phyloP scores from a whole-genome alignment of 2,888 invertebrate species.

The Sycophila texana region DNA sequence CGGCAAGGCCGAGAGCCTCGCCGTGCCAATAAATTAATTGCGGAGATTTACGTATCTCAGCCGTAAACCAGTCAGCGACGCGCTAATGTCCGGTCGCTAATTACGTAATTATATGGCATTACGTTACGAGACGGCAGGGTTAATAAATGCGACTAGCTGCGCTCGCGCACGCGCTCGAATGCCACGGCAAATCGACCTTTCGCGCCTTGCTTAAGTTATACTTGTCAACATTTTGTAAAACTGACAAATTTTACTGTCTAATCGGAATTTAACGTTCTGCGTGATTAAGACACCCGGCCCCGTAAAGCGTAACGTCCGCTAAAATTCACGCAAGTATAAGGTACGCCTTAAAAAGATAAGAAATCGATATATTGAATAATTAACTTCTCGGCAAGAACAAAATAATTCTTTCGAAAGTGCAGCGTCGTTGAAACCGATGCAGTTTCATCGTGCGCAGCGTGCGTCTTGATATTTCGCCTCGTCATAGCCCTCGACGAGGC shows the following conservation, averaged over 20 bases:
- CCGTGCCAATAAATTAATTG: conserved; percentile 72
- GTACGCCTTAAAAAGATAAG: not conserved
- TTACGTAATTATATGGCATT: conserved; percentile 74
- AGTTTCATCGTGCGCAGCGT: not conserved
- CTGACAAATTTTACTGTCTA: not conserved
- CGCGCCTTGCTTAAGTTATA: not conserved
- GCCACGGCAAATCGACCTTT: not conserved
- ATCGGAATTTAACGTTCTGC: not conserved
- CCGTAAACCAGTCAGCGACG: conserved; percentile 72
- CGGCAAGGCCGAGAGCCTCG: conserved; percentile 38
- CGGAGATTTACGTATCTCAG: conserved; percentile 73
- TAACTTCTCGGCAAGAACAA: conserved; percentile 36
- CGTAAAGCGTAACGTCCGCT: not conserved
- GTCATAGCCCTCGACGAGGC: conserved; percentile 17
- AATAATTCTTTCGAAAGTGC: not conserved
- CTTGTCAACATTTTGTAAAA: not conserved
- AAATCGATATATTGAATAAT: conserved; percentile 47
- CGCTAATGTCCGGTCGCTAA: conserved; percentile 71
- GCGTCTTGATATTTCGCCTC: conserved; percentile 18
- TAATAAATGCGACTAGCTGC: conserved; percentile 65
- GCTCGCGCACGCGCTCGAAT: not conserved
- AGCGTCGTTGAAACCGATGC: not conserved
- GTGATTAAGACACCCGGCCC: not conserved
- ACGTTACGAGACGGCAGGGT: conserved; percentile 63
- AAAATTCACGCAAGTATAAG: too few species aligned